A percentile compares a stretch with the other conserved stretches of the same genome.
These are phyloP conservation scores for Agrypnia vestita DNA, from an alignment of 1,140 invertebrate genomes.

Conservation along the genomic window DNA sequence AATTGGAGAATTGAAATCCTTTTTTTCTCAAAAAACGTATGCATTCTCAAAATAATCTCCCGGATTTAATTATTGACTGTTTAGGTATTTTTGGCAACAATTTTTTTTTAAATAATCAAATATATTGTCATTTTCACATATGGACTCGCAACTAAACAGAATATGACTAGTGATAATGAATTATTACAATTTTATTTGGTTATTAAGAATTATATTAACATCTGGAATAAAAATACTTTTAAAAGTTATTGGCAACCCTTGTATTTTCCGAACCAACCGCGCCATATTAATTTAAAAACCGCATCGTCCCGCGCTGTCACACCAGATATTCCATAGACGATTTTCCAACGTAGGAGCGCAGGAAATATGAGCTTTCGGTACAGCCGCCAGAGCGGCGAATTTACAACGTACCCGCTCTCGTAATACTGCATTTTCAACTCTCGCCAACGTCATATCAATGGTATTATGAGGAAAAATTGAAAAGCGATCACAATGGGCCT, in stretches of 20 bases:
- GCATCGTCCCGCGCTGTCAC: constrained; percentile 50
- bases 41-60: too few relatives aligned
- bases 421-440: constrained; percentile 7
- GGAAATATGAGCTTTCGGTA: not conserved
- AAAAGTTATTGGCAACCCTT: constrained; percentile 28
- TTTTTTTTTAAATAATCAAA: too few relatives aligned
- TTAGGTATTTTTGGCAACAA: too few relatives aligned
- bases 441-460: constrained; percentile 29
- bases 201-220: not conserved
- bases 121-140: too few relatives aligned
- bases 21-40: too few relatives aligned
- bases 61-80: too few relatives aligned
- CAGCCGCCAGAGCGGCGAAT: not conserved
- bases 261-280: constrained; percentile 13
- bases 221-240: constrained; percentile 4
- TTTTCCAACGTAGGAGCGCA: not conserved
- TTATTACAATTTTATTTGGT: too few relatives aligned
- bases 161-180: too few relatives aligned
- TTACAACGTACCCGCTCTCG: not conserved
- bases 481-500: constrained; percentile 42
- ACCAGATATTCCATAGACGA: constrained; percentile 31
- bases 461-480: constrained; percentile 51
- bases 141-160: too few relatives aligned
- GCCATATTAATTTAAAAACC: constrained; percentile 49
- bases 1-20: too few relatives aligned